Evolutionary conservation across 2,888 invertebrate genomes (phyloP), one percentile per base, ranked within the genome.

Genomic region (Aporophyla nigra): DNA sequence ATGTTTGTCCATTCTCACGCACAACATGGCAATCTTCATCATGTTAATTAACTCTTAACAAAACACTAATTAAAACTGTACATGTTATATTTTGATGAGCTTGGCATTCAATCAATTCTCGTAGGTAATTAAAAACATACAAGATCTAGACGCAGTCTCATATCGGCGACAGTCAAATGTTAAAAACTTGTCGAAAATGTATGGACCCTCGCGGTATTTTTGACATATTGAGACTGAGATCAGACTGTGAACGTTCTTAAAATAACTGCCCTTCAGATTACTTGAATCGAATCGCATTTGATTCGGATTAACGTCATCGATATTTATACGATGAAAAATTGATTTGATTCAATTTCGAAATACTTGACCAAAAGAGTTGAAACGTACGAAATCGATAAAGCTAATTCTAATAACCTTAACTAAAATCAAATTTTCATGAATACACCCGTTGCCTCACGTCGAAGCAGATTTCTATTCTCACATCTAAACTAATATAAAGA

Each of bases 1-100:
- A 61, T 27, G 46, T 46, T 43, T 33, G 10, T 33, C 1, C n/a
- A 51, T 59, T 80, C 84, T 46, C 74, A 78, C 62, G 63, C 69
- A 40, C 49, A 70, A 7, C 27, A 79, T 33, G 59, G 24, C 71
- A 69, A 66, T 75, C 66, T 74, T 78, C 76, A 83, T 87, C n/a
- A 62, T 40, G 49, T 66, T 76, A 76, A 86, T 82, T 68, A 71
- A 73, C 71, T 65, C 71, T 72, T 74, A 77, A 78, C 70, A 62
- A 75, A 71, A 71, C 66, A 33, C 19, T 46, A 56, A 71, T 65
- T 78, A 74, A 76, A 75, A 71, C 53, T 19, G 21, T 53, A 5
- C 14, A 24, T 14, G 21, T 33, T 19, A 33, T 63, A 63, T n/a
- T 80, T 16, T 81, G 51, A 53, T 80, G 51, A 43, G 51, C 43